phyloP scores from a whole-genome alignment of 53 echinoderm and acorn worm species.

The Zoroaster sp. region DNA sequence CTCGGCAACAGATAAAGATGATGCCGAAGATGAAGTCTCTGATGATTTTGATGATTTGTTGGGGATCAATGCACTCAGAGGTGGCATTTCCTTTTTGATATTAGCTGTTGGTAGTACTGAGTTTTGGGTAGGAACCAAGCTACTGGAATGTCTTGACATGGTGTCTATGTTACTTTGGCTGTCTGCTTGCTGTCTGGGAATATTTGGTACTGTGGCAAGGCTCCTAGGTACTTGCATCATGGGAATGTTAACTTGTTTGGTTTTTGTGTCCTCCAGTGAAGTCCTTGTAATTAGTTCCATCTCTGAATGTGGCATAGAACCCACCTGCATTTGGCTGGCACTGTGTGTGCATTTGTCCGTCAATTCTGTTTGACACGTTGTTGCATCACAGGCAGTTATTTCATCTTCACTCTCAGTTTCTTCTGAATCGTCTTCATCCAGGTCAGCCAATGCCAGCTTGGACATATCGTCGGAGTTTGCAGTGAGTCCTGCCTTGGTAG shows the following conservation, averaged over 20 bases:
- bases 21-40: conserved; percentile 1
- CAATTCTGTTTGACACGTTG: conserved; percentile 35
- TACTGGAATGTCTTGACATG: conserved; percentile 53
- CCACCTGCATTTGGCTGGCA: conserved; percentile 7
- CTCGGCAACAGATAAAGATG: conserved; percentile 4
- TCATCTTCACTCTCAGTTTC: conserved; percentile 99
- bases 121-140: conserved; percentile 15
- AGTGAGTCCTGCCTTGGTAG: conserved; percentile 83
- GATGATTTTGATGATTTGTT: conserved; percentile 14
- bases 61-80: conserved; percentile 18
- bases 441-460: conserved; percentile 55
- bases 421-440: conserved; percentile 91
- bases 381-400: conserved; percentile 52
- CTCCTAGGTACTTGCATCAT: conserved; percentile 45
- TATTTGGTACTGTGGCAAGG: conserved; percentile 39
- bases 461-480: conserved; percentile 64
- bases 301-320: conserved; percentile 18
- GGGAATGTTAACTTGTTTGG: conserved; percentile 44
- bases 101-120: conserved; percentile 43
- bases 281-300: neutral
- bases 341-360: neutral
- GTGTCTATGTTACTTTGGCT: conserved; percentile 43
- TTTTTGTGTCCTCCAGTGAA: conserved; percentile 1
- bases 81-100: conserved; percentile 31
- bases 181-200: conserved; percentile 45